Conservation (phyloP, 2,888 invertebrate species). For the Mylabris sibirica region DNA sequence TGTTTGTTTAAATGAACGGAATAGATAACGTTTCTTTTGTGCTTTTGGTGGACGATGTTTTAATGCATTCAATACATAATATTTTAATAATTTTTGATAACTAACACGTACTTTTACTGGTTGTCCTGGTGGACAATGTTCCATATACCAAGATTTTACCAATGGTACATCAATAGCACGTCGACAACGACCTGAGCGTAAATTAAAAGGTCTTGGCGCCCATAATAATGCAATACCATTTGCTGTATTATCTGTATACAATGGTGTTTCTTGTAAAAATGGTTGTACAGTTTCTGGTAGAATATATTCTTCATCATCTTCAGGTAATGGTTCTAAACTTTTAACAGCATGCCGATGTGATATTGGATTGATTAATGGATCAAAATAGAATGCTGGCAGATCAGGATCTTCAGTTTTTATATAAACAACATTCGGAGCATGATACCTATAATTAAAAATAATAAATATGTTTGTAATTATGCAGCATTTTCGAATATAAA, state of each 20-base stretch:
- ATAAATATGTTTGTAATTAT: constrained; percentile 62
- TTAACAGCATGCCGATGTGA: constrained; percentile 91
- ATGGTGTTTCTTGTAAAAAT: constrained; percentile 91
- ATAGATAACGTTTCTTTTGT: constrained; percentile 97
- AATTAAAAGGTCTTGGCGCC: constrained; percentile 98
- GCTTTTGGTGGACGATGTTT: constrained; percentile 98
- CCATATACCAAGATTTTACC: constrained; percentile 97
- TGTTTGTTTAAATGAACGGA: constrained; percentile 99
- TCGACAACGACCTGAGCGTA: constrained; percentile 90
- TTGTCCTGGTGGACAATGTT: constrained; percentile 93
- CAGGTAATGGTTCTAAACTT: constrained; percentile 82
- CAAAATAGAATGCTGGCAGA: constrained; percentile 99
- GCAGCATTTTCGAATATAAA: constrained; percentile 65
- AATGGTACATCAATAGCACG: constrained; percentile 97
- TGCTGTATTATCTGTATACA: constrained; percentile 98
- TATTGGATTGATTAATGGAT: constrained; percentile 99
- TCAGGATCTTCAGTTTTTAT: constrained; percentile 99
- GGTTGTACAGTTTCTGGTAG: constrained; percentile 91
- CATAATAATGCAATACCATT: constrained; percentile 96
- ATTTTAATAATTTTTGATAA: constrained; percentile 98
- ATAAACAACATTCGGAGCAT: constrained; percentile 98
- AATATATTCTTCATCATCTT: constrained; percentile 94
- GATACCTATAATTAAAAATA: constrained; percentile 77
- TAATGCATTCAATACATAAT: constrained; percentile 96
- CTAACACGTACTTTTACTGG: constrained; percentile 99